Percentiles rank a stretch among this genome's conserved stretches.
These are phyloP conservation scores for Hypotaenidia okinawae DNA, from an alignment of 2,797 vertebrate genomes.

Conservation along the genomic window DNA sequence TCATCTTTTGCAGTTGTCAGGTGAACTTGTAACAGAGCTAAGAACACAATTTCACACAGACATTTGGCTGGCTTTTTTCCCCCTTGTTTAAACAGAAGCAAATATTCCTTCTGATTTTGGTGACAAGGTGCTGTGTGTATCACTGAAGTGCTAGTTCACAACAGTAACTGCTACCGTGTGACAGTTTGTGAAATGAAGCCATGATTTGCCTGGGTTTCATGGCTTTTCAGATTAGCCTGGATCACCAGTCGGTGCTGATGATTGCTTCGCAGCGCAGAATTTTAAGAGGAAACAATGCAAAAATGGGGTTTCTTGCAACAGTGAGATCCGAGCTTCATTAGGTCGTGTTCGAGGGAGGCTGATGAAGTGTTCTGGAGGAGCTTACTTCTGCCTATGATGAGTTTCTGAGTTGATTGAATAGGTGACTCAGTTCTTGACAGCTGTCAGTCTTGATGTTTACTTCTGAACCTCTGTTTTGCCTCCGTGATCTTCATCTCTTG, in stretches of 20 bases:
- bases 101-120: not conserved
- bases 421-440: slow-evolving; percentile 5
- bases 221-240: not conserved
- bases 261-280: not conserved
- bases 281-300: not conserved
- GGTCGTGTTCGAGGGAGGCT: not conserved
- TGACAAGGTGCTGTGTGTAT: not conserved
- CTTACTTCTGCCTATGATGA: not conserved
- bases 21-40: not conserved
- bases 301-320: not conserved
- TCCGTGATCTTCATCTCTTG: not conserved
- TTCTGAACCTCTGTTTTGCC: not conserved
- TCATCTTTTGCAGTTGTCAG: not conserved
- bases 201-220: not conserved
- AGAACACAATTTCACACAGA: not conserved
- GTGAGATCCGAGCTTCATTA: accelerated
- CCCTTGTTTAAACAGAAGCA: not conserved
- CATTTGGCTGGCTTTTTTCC: not conserved
- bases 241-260: not conserved
- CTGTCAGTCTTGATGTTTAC: not conserved
- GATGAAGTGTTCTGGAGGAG: not conserved
- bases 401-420: not conserved
- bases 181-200: not conserved
- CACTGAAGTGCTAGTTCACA: not conserved
- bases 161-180: not conserved